These are phyloP conservation scores for Mycteria americana DNA, from an alignment of 2,797 vertebrate species.

Conservation along the genomic window DNA sequence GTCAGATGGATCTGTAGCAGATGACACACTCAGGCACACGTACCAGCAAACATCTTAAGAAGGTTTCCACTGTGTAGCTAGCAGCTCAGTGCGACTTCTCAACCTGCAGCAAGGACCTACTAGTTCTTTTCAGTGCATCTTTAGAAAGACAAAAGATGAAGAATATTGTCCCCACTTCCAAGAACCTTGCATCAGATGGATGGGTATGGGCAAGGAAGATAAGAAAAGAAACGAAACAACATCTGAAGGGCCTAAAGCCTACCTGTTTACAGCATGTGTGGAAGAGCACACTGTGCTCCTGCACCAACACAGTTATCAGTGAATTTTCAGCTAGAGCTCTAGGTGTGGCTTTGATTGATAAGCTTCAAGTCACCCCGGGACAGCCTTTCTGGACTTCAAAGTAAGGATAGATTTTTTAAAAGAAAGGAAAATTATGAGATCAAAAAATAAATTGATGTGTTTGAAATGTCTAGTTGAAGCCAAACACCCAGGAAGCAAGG, in stretches of 20 bases:
- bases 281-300: background rate
- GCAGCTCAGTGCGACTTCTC: background rate
- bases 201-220: background rate
- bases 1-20: background rate
- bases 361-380: background rate
- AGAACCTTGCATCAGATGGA: background rate
- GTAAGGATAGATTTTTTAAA: background rate
- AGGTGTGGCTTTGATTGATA: background rate
- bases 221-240: background rate
- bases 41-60: background rate
- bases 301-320: background rate
- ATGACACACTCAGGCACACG: background rate
- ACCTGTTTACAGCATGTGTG: fast-evolving
- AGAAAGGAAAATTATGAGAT: fast-evolving
- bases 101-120: background rate
- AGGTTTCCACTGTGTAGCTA: background rate
- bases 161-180: background rate
- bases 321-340: background rate
- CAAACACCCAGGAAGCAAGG: background rate
- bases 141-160: background rate
- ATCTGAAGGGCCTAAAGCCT: background rate
- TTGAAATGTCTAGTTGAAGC: background rate
- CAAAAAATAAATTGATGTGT: background rate
- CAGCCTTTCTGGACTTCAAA: background rate
- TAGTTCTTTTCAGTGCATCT: background rate